Percentiles rank a stretch among this genome's conserved stretches.
Evolutionary conservation across 2,797 vertebrate genomes (phyloP).

Genomic region (Gouania willdenowi): DNA sequence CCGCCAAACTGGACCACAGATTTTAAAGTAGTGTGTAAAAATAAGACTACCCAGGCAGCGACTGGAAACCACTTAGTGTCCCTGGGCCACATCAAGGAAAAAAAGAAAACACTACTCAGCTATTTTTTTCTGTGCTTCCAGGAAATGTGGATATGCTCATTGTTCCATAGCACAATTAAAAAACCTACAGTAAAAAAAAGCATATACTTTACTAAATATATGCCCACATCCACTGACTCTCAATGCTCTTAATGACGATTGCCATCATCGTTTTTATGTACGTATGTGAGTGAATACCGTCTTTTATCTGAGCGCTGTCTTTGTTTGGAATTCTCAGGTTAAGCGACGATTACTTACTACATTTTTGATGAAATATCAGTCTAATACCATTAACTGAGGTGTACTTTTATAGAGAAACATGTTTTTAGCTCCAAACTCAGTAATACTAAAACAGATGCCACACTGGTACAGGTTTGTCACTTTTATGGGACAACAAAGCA

Average conservation of each 20-base stretch:
- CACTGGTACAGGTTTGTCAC: too few relatives aligned
- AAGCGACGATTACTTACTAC: too few relatives aligned
- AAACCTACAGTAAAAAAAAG: slow-evolving; percentile 47
- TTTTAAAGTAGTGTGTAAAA: slow-evolving; percentile 52
- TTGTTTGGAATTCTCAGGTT: too few relatives aligned
- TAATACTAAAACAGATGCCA: too few relatives aligned
- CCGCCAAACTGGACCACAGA: slow-evolving; percentile 53
- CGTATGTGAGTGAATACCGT: slow-evolving; percentile 6
- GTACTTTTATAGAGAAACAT: too few relatives aligned
- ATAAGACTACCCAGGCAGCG: slow-evolving; percentile 47
- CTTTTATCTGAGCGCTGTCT: not conserved
- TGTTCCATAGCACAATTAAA: slow-evolving; percentile 58
- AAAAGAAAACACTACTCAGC: slow-evolving; percentile 61
- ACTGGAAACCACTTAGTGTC: slow-evolving; percentile 59
- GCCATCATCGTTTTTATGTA: slow-evolving; percentile 10
- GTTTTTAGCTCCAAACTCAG: too few relatives aligned
- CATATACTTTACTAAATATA: slow-evolving; percentile 26
- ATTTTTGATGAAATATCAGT: too few relatives aligned
- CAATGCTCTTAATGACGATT: slow-evolving; percentile 24
- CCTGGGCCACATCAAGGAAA: slow-evolving; percentile 63
- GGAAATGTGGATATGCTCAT: slow-evolving; percentile 57
- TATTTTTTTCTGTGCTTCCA: slow-evolving; percentile 46
- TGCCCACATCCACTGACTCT: slow-evolving; percentile 41
- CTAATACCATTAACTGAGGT: too few relatives aligned
- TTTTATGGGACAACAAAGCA: too few relatives aligned